Conservation (phyloP, 2,888 invertebrate genomes). For the Machimus atricapillus region DNA sequence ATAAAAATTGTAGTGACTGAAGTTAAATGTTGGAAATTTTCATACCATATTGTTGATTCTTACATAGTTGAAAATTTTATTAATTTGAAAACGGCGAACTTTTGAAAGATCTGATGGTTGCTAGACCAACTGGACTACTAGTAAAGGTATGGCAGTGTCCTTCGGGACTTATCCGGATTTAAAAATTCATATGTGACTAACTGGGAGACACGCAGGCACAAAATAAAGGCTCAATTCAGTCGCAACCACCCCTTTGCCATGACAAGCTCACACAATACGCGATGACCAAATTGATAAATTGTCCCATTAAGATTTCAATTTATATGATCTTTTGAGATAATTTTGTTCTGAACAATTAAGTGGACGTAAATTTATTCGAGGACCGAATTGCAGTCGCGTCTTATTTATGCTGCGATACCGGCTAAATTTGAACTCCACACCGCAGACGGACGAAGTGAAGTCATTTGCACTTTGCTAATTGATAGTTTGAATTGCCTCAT, state of each 20-base stretch:
- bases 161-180: not conserved
- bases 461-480: slow-evolving; percentile 27
- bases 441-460: not conserved
- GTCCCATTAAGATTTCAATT: slow-evolving; percentile 32
- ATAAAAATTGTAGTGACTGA: not conserved
- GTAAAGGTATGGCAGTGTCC: not conserved
- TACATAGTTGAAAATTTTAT: not conserved
- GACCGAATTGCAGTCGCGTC: not conserved
- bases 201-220: not conserved
- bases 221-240: not conserved
- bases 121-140: not conserved
- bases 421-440: slow-evolving; percentile 5
- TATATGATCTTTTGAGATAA: slow-evolving; percentile 26
- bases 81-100: not conserved
- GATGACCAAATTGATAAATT: slow-evolving; percentile 21
- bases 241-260: not conserved
- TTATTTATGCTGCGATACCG: not conserved
- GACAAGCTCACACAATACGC: not conserved
- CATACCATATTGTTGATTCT: not conserved
- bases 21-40: not conserved
- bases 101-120: not conserved
- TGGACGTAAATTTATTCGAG: not conserved
- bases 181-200: not conserved
- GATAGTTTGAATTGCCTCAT: slow-evolving; percentile 26
- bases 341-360: slow-evolving; percentile 15